Conservation (phyloP, 2,797 vertebrate species). For the Lophius americanus region DNA sequence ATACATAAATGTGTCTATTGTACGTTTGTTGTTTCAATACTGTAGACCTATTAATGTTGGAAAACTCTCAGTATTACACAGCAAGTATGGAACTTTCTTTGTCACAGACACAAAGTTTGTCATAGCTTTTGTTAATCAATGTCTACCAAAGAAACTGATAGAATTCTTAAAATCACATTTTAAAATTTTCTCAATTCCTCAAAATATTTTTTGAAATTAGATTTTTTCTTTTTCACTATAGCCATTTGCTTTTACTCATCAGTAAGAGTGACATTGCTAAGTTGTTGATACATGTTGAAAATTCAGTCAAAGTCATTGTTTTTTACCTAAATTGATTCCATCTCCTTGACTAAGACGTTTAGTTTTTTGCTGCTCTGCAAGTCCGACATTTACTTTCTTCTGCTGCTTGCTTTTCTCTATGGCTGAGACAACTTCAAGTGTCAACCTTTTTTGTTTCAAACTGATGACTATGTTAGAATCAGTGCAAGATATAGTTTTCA, state of each 20-base stretch:
- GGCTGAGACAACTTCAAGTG: conserved; percentile 19
- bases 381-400: background rate
- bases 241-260: conserved; percentile 7
- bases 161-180: background rate
- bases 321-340: background rate
- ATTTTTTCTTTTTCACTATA: conserved; percentile 30
- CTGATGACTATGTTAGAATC: background rate
- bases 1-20: conserved; percentile 13
- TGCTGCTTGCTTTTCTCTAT: conserved; percentile 36
- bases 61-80: conserved; percentile 8
- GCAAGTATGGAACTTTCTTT: conserved; percentile 23
- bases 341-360: background rate
- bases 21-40: conserved; percentile 25
- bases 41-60: conserved; percentile 13
- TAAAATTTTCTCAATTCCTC: conserved; percentile 27
- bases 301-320: background rate
- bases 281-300: background rate
- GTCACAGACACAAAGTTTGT: conserved; percentile 18
- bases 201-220: conserved; percentile 37
- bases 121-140: conserved; percentile 4
- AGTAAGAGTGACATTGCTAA: background rate
- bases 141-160: conserved; percentile 11
- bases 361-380: conserved; percentile 7
- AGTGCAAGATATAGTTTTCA: background rate
- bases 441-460: background rate